Conservation (phyloP, 2,797 vertebrate species). For the Melanotaenia maccullochi region DNA sequence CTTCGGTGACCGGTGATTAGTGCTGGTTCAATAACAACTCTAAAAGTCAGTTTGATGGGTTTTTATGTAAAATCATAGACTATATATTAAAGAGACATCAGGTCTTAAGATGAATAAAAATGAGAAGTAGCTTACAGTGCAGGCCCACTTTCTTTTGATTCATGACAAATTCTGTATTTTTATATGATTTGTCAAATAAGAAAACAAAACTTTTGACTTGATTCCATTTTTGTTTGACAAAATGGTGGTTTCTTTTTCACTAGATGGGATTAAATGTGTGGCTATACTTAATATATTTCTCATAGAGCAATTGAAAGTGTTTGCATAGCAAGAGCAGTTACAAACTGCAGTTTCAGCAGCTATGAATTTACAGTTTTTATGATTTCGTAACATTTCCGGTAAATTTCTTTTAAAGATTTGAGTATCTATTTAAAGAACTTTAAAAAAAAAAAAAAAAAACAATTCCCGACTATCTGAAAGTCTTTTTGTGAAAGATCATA, state of each 20-base stretch:
- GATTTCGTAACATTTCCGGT: background rate
- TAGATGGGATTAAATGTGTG: background rate
- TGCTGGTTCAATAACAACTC: constrained; percentile 32
- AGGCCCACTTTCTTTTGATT: background rate
- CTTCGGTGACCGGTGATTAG: constrained; percentile 37
- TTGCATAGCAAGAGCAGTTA: too few species aligned
- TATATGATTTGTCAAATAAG: background rate
- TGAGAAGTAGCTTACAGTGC: background rate
- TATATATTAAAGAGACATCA: background rate
- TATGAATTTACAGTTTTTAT: background rate
- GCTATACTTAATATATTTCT: too few species aligned
- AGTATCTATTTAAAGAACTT: background rate
- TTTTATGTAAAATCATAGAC: background rate
- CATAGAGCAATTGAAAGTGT: too few species aligned
- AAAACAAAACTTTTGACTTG: background rate
- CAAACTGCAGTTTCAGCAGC: too few species aligned
- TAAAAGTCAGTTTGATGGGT: constrained; percentile 18
- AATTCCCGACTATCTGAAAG: too few species aligned
- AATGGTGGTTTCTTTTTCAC: background rate
- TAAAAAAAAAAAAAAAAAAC: too few species aligned
- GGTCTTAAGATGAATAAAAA: background rate
- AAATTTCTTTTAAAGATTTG: background rate
- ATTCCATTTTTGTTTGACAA: background rate
- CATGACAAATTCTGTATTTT: background rate
- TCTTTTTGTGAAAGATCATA: too few species aligned